A percentile compares a stretch with the other conserved stretches of the same genome.
Conservation (phyloP, 2,888 invertebrate genomes). For the Ommatoiulus sabulosus region DNA sequence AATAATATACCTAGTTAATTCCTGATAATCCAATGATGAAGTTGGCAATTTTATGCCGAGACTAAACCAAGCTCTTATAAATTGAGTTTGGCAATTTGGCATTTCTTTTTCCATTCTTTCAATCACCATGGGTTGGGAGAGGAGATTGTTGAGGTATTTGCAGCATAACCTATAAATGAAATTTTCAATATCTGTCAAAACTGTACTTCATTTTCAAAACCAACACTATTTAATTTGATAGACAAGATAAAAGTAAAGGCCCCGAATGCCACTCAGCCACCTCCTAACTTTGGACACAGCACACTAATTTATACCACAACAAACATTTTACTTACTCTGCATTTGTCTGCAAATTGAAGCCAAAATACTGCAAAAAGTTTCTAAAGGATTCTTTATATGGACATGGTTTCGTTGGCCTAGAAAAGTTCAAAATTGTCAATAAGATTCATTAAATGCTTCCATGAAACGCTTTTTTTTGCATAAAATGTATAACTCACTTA, state of each 20-base stretch:
- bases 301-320: too few species aligned
- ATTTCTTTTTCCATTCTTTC: not conserved
- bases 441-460: not conserved
- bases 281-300: too few species aligned
- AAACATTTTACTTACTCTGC: slow-evolving; percentile 42
- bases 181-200: not conserved
- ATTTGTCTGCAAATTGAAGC: slow-evolving; percentile 42
- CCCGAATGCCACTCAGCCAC: too few species aligned
- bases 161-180: slow-evolving; percentile 47
- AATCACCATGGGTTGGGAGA: slow-evolving; percentile 29
- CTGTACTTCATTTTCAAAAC: not conserved
- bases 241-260: too few species aligned
- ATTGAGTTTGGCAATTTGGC: slow-evolving; percentile 42
- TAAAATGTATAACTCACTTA: slow-evolving; percentile 34
- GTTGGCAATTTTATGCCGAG: slow-evolving; percentile 19
- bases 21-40: not conserved
- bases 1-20: slow-evolving; percentile 41
- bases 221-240: too few species aligned
- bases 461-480: not conserved
- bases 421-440: not conserved
- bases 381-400: not conserved
- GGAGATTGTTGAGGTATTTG: slow-evolving; percentile 20
- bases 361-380: slow-evolving; percentile 30
- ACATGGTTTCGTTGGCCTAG: slow-evolving; percentile 21
- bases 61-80: slow-evolving; percentile 53